Conservation (phyloP, 2,888 invertebrate genomes). For the Synergus gifuensis region DNA sequence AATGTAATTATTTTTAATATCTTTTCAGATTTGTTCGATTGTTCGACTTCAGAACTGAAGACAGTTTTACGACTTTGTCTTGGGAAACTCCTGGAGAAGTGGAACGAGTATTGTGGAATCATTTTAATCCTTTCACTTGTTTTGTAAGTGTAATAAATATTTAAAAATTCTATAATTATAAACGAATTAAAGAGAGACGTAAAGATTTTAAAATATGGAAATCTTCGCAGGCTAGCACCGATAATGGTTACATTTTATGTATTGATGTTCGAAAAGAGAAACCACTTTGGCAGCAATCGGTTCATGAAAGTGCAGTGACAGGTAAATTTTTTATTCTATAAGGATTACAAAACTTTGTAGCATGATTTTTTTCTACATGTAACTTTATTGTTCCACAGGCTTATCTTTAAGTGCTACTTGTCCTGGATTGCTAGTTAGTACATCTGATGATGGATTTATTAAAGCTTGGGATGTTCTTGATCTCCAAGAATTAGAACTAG, state of each 20-base stretch:
- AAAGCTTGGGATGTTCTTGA: slow-evolving; percentile 90
- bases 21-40: slow-evolving; percentile 83
- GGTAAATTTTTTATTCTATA: slow-evolving; percentile 77
- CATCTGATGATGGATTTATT: slow-evolving; percentile 88
- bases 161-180: slow-evolving; percentile 16
- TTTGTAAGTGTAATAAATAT: slow-evolving; percentile 80
- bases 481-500: slow-evolving; percentile 60
- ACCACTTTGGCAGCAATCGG: slow-evolving; percentile 85
- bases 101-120: slow-evolving; percentile 92
- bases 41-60: slow-evolving; percentile 87
- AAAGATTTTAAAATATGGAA: slow-evolving; percentile 5
- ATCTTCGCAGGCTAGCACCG: slow-evolving; percentile 78
- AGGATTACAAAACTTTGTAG: slow-evolving; percentile 17
- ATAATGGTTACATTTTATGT: slow-evolving; percentile 79
- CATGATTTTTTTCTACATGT: slow-evolving; percentile 45
- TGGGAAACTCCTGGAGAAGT: slow-evolving; percentile 91
- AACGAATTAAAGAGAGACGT: background rate
- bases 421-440: slow-evolving; percentile 87
- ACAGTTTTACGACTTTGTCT: slow-evolving; percentile 78
- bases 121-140: slow-evolving; percentile 87
- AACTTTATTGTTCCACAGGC: slow-evolving; percentile 77
- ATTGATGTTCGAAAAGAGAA: slow-evolving; percentile 80
- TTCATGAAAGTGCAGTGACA: slow-evolving; percentile 92
- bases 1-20: slow-evolving; percentile 48
- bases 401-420: slow-evolving; percentile 86